Conservation (phyloP, 2,113 vertebrate genomes). For the Tursiops truncatus region DNA sequence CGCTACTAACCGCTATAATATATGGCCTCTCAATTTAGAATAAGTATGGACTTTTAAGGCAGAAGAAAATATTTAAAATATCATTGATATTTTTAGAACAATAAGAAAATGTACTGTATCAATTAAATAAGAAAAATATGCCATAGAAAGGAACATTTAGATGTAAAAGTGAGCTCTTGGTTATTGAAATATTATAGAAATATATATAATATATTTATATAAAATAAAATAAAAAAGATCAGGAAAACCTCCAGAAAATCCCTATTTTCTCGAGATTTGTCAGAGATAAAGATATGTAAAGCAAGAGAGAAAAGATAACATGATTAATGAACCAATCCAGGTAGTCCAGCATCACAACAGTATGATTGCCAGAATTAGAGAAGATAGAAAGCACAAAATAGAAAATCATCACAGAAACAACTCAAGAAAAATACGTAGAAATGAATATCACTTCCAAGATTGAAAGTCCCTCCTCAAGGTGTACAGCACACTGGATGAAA, state of each 20-base stretch:
- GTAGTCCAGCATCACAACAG: neutral
- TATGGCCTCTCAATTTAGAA: neutral
- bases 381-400: neutral
- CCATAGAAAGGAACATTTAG: neutral
- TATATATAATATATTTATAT: too few species aligned
- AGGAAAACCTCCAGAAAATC: neutral
- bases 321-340: neutral
- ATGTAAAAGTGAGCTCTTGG: neutral
- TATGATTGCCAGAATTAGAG: neutral
- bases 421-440: neutral
- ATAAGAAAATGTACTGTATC: neutral
- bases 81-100: neutral
- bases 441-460: neutral
- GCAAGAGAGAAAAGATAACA: neutral
- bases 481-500: neutral
- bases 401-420: neutral
- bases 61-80: constrained; percentile 25
- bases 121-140: neutral
- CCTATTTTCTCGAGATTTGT: neutral
- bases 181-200: neutral
- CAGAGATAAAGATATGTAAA: neutral
- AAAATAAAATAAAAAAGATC: neutral
- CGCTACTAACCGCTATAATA: neutral
- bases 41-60: neutral
- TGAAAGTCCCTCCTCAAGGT: neutral